phyloP scores from a whole-genome alignment of 2,797 vertebrate species.

The Liasis olivaceus region DNA sequence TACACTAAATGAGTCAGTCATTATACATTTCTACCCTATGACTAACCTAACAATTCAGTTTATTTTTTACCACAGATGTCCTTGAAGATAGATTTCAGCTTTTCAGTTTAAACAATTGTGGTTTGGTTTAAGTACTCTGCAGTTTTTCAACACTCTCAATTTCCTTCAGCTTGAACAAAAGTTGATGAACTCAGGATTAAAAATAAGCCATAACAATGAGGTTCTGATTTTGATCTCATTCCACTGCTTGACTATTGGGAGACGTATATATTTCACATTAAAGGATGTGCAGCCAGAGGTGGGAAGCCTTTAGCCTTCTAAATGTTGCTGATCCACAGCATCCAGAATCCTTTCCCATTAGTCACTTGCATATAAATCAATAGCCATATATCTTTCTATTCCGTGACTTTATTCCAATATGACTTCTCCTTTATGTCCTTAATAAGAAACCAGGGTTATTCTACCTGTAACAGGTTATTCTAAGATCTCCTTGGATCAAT shows the following conservation, averaged over 20 bases:
- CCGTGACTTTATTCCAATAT: background rate
- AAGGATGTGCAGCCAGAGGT: background rate
- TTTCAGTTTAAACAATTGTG: conserved; percentile 14
- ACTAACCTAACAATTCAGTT: conserved; percentile 3
- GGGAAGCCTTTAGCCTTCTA: background rate
- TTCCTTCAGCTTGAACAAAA: background rate
- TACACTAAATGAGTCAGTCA: background rate
- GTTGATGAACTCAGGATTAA: background rate
- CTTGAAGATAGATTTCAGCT: background rate
- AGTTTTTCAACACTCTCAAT: background rate
- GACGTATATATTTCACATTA: background rate
- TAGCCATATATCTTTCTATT: background rate
- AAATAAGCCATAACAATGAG: background rate
- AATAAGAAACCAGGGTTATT: background rate
- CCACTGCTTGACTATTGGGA: background rate
- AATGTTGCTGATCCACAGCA: background rate
- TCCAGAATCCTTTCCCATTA: background rate
- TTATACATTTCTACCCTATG: background rate
- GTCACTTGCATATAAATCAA: background rate
- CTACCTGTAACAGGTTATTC: background rate
- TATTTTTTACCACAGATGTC: background rate
- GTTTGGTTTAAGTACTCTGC: background rate
- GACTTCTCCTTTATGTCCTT: background rate
- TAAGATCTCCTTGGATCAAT: background rate
- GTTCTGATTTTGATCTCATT: background rate